Base-by-base conservation (phyloP, 1,140 invertebrate genomes). In the Leptinotarsa lineolata region DNA sequence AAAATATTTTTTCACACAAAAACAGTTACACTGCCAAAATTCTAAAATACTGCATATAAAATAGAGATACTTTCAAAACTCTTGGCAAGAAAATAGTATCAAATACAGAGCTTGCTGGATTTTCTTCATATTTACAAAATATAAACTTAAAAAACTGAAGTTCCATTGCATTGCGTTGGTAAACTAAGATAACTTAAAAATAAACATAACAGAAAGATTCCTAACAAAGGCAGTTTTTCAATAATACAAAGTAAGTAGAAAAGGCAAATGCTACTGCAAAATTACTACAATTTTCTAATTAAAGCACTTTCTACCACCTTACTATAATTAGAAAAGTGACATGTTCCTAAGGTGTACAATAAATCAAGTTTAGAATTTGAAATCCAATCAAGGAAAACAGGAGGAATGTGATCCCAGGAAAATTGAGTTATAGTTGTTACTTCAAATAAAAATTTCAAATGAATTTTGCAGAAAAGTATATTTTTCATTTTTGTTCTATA, bases 1-100 rank as follows among this genome's bases (percentile, higher is more conserved):
- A 45, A 65, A 65, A 65, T 65, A 65, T 65, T 68, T 68, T 68
- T 30, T 45, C 66, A 68, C 66, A 68, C 66, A 68, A 68, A 45
- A 68, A 54, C 45, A 68, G 45, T 68, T 68, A 48, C 13, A 68
- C 66, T 68, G 66, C 66, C 45, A 68, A 68, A 68, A 68, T 20
- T 63, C 61, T n/a, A 22, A 68, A 45, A 68, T 45, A 68, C 45
- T 45, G 66, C 39, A 68, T 44, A 67, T 21, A 39, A 67, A 46
- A 46, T 68, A 68, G 18, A n/a, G 30, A 68, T 46, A 46, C 30
- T 6, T 45, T 30, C n/a, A 48, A 45, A 68, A 68, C 45, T 22
- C 45, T 48, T 68, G 66, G 66, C 66, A 68, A 68, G 66, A 68
- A 68, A 30, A 15, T 16, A 68, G 45, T 68, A 68, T 68, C 45